Conservation (phyloP, 2,888 invertebrate species). For the Enchytraeus crypticus region DNA sequence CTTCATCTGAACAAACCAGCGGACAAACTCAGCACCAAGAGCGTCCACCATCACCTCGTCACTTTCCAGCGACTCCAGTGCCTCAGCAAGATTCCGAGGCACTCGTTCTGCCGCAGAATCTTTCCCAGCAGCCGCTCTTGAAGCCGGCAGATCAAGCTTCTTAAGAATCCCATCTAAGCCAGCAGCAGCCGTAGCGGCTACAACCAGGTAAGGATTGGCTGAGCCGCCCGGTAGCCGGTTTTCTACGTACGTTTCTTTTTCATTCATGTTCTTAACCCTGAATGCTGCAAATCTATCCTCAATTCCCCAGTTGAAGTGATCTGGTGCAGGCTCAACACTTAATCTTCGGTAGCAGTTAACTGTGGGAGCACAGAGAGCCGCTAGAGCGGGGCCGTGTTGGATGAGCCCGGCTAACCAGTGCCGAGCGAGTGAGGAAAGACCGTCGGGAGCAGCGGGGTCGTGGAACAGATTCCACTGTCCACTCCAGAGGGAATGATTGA, state of each 20-base stretch:
- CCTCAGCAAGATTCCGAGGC: conserved; percentile 21
- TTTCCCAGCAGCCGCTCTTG: not conserved
- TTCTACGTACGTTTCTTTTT: conserved; percentile 17
- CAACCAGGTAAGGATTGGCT: conserved; percentile 24
- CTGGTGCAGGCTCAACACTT: conserved; percentile 11
- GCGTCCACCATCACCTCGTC: conserved; percentile 17
- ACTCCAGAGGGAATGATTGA: conserved; percentile 26
- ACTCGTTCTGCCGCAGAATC: not conserved
- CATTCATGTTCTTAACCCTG: conserved; percentile 13
- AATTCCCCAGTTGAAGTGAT: conserved; percentile 21
- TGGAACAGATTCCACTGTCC: conserved; percentile 14
- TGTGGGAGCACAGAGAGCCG: conserved; percentile 25
- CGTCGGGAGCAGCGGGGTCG: conserved; percentile 5
- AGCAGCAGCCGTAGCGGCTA: conserved; percentile 23
- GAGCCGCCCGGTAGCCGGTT: conserved; percentile 20
- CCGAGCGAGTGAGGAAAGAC: conserved; percentile 12
- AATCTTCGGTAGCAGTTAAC: conserved; percentile 28
- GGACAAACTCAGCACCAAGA: conserved; percentile 20
- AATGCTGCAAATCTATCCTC: conserved; percentile 19
- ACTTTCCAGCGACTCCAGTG: conserved; percentile 14
- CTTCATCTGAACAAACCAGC: conserved; percentile 23
- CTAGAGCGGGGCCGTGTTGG: conserved; percentile 23
- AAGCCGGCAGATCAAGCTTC: conserved; percentile 5
- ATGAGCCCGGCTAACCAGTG: conserved; percentile 26
- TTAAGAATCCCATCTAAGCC: conserved; percentile 23